These are phyloP conservation scores for Limanda limanda DNA, from an alignment of 2,113 vertebrate genomes.

Conservation along the genomic window DNA sequence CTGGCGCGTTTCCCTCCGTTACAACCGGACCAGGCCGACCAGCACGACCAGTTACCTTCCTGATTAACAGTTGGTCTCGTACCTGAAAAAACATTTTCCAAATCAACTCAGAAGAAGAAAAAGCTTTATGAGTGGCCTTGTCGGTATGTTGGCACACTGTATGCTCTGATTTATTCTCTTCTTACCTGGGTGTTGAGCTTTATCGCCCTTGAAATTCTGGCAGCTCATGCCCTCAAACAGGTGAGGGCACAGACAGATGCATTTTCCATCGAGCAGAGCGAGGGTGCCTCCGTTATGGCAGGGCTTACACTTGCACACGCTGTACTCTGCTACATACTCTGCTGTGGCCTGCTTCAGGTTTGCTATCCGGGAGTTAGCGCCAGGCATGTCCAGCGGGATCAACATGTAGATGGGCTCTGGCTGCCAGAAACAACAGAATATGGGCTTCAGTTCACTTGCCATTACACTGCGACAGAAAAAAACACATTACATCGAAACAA, in stretches of 20 bases:
- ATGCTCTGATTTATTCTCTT: not conserved
- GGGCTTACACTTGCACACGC: conserved; percentile 85
- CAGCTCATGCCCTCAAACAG: conserved; percentile 85
- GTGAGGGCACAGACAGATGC: conserved; percentile 83
- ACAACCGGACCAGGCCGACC: conserved; percentile 81
- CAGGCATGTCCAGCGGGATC: conserved; percentile 82
- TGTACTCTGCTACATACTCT: conserved; percentile 89
- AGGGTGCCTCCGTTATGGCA: conserved; percentile 89
- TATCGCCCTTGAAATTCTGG: conserved; percentile 74
- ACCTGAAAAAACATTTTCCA: conserved; percentile 26
- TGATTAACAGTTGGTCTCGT: conserved; percentile 34
- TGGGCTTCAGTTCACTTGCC: not conserved
- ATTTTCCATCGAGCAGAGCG: conserved; percentile 85
- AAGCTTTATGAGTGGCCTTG: not conserved
- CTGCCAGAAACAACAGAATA: conserved; percentile 65
- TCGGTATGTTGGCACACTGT: not conserved
- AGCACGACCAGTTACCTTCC: conserved; percentile 86
- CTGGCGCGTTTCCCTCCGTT: conserved; percentile 61
- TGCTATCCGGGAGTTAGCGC: conserved; percentile 78
- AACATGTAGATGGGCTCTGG: conserved; percentile 85
- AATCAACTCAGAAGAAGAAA: not conserved
- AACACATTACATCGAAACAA: not conserved
- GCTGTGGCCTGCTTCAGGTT: conserved; percentile 85
- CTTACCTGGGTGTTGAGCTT: conserved; percentile 20
- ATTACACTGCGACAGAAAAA: not conserved